Conservation (phyloP, 2,113 vertebrate genomes). For the Syngnathoides biaculeatus region DNA sequence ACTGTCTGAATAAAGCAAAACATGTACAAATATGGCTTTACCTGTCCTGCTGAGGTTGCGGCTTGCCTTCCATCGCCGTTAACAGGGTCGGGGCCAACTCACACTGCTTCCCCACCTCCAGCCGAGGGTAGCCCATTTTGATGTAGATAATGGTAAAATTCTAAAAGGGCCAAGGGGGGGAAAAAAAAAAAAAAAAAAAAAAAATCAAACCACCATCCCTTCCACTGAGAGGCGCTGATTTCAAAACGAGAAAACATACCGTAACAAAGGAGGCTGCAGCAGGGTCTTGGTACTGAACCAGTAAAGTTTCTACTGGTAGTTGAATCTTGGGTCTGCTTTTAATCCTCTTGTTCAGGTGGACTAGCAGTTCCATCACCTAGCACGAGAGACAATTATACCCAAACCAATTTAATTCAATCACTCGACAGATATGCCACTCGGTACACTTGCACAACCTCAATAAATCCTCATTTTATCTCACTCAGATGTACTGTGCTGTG, state of each 20-base stretch:
- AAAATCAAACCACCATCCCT: slow-evolving; percentile 1
- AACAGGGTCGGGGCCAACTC: slow-evolving; percentile 95
- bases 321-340: slow-evolving; percentile 97
- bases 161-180: slow-evolving; percentile 50
- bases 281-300: slow-evolving; percentile 97
- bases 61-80: slow-evolving; percentile 97
- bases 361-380: slow-evolving; percentile 96
- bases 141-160: slow-evolving; percentile 99
- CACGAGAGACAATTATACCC: background rate
- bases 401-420: background rate
- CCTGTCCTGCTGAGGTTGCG: slow-evolving; percentile 97
- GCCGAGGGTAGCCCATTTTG: slow-evolving; percentile 96
- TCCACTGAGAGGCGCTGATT: too few species aligned
- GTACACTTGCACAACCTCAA: background rate
- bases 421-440: background rate
- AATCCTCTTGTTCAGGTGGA: slow-evolving; percentile 96
- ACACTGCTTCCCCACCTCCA: slow-evolving; percentile 92
- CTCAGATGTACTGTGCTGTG: too few species aligned
- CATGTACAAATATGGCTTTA: slow-evolving; percentile 47
- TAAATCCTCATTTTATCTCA: background rate
- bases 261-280: slow-evolving; percentile 96
- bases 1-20: background rate
- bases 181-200: slow-evolving; percentile 10
- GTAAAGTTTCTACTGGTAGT: slow-evolving; percentile 91
- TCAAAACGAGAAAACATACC: slow-evolving; percentile 57